Evolutionary conservation across 2,113 vertebrate species (phyloP).

Genomic region (Labeo rohita): DNA sequence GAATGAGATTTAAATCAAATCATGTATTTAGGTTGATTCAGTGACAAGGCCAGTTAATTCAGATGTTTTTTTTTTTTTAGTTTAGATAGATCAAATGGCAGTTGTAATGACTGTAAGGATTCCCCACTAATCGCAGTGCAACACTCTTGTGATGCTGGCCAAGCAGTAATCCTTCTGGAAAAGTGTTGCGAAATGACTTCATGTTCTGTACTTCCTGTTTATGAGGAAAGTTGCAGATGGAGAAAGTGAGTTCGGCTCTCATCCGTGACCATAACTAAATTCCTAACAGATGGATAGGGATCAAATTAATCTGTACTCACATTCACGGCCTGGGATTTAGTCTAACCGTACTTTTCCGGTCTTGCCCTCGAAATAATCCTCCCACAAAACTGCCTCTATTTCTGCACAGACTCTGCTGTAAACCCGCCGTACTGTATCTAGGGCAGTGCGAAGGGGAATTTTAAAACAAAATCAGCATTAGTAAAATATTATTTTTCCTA

Average conservation of each 20-base stretch:
- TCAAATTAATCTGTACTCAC: constrained; percentile 56
- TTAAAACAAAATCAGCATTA: constrained; percentile 4
- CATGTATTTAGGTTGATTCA: neutral
- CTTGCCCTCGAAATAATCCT: constrained; percentile 46
- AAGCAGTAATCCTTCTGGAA: neutral
- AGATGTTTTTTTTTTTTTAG: neutral
- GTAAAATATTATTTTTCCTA: constrained; percentile 20
- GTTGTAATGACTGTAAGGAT: neutral
- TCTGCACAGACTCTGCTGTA: neutral
- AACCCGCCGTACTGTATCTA: constrained; percentile 18
- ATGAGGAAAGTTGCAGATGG: constrained; percentile 11
- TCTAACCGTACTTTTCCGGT: constrained; percentile 49
- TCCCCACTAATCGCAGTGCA: neutral
- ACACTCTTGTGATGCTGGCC: neutral
- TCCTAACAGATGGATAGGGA: constrained; percentile 58
- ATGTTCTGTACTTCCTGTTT: constrained; percentile 11
- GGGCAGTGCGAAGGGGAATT: constrained; percentile 31
- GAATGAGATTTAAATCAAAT: neutral
- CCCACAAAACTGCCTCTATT: constrained; percentile 12
- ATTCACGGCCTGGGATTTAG: constrained; percentile 54
- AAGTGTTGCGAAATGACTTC: constrained; percentile 5
- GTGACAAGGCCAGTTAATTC: neutral
- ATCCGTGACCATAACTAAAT: constrained; percentile 38
- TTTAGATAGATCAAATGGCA: neutral
- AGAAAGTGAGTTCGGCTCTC: neutral